phyloP scores from a whole-genome alignment of 2,113 vertebrate genomes.

The Oncorhynchus gorbuscha region DNA sequence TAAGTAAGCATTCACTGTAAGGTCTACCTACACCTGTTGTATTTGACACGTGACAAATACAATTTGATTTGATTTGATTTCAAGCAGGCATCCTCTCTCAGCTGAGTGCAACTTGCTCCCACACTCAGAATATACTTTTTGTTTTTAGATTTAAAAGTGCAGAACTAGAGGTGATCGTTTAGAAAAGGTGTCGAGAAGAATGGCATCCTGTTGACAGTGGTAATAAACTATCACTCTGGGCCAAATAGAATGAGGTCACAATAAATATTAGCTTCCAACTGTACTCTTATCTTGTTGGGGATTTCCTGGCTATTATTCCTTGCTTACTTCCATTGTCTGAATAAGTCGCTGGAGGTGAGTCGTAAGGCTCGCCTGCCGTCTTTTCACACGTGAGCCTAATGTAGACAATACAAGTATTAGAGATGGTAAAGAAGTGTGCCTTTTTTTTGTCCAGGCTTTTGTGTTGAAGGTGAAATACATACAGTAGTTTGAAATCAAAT shows the following conservation, averaged over 20 bases:
- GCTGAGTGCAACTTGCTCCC: neutral
- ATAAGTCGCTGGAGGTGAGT: neutral
- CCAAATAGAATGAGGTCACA: conserved; percentile 15
- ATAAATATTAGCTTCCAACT: neutral
- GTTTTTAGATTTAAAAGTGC: conserved; percentile 21
- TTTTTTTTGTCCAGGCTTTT: neutral
- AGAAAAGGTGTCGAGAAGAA: conserved; percentile 31
- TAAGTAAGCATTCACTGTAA: too few relatives aligned
- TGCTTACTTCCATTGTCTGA: neutral
- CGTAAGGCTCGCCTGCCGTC: neutral
- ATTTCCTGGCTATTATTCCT: neutral
- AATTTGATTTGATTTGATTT: too few relatives aligned
- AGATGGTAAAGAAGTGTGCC: neutral
- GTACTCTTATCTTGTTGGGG: conserved; percentile 1
- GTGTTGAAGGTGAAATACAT: neutral
- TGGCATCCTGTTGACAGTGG: conserved; percentile 39
- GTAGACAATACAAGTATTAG: neutral
- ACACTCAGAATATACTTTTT: conserved; percentile 25
- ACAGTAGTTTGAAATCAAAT: neutral
- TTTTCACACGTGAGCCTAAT: neutral
- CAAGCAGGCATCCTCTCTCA: too few relatives aligned
- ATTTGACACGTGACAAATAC: too few relatives aligned
- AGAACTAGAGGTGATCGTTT: conserved; percentile 54
- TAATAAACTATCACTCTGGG: conserved; percentile 41
- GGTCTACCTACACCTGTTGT: too few relatives aligned